phyloP scores from a whole-genome alignment of 2,888 invertebrate species.

The Tethea ocularis region DNA sequence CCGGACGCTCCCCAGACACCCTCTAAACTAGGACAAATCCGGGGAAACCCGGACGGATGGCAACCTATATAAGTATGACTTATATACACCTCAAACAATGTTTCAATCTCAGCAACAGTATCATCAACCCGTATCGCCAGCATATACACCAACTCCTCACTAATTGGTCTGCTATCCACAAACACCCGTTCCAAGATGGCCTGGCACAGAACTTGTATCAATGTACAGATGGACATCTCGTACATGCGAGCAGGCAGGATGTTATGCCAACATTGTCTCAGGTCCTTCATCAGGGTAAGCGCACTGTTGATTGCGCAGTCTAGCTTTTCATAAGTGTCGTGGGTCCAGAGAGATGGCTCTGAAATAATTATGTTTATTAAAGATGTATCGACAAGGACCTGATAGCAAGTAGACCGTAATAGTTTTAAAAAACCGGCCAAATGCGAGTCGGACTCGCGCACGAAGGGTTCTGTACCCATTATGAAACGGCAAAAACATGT shows the following conservation, averaged over 20 bases:
- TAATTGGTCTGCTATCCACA: constrained; percentile 53
- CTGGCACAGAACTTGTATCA: constrained; percentile 62
- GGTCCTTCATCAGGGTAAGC: constrained; percentile 54
- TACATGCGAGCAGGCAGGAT: constrained; percentile 69
- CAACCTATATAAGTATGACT: background rate
- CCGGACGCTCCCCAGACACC: too few relatives aligned
- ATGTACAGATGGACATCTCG: constrained; percentile 60
- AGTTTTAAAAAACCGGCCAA: too few relatives aligned
- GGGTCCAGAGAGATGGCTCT: constrained; percentile 58
- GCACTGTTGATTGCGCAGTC: constrained; percentile 66
- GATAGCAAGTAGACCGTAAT: too few relatives aligned
- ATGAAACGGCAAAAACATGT: too few relatives aligned
- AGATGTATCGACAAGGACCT: too few relatives aligned
- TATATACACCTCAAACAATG: constrained; percentile 61
- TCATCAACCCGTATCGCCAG: constrained; percentile 60
- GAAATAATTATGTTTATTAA: constrained; percentile 20
- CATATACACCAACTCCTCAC: constrained; percentile 65
- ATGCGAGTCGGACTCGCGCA: too few relatives aligned
- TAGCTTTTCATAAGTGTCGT: constrained; percentile 61
- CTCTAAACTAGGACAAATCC: too few relatives aligned
- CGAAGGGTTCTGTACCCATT: too few relatives aligned
- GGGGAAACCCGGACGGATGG: too few relatives aligned
- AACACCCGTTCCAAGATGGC: constrained; percentile 60
- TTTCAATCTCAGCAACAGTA: constrained; percentile 45
- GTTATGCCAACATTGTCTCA: constrained; percentile 58